A percentile compares a stretch with the other conserved stretches of the same genome.
Conservation (phyloP, 2,113 vertebrate species). For the Deroptyus accipitrinus region DNA sequence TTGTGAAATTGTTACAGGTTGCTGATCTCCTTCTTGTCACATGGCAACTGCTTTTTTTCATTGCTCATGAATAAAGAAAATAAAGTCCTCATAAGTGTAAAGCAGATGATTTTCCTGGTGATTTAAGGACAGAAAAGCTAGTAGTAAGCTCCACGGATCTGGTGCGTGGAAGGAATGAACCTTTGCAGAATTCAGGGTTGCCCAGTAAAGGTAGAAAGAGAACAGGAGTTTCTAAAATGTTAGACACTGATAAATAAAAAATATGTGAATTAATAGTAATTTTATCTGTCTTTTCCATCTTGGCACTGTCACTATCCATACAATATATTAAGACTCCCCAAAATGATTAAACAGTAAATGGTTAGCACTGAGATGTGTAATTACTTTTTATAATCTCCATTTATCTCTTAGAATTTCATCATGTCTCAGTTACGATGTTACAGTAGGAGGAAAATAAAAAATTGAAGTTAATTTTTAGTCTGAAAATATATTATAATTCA, state of each 20-base stretch:
- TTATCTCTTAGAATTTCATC: slow-evolving; percentile 21
- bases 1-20: slow-evolving; percentile 48
- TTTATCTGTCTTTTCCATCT: slow-evolving; percentile 17
- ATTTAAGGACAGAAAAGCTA: slow-evolving; percentile 35
- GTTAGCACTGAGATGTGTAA: slow-evolving; percentile 3
- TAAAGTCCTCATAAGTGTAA: slow-evolving; percentile 60
- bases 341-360: slow-evolving; percentile 21
- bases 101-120: slow-evolving; percentile 38
- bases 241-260: slow-evolving; percentile 13
- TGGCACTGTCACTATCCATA: background rate
- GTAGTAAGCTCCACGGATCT: slow-evolving; percentile 35
- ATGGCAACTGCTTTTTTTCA: slow-evolving; percentile 73
- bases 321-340: background rate
- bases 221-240: slow-evolving; percentile 3
- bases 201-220: background rate
- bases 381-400: slow-evolving; percentile 31
- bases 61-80: slow-evolving; percentile 56
- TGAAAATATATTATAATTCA: background rate
- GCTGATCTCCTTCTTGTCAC: slow-evolving; percentile 80
- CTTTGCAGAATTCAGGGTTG: slow-evolving; percentile 2
- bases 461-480: background rate
- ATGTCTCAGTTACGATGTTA: background rate
- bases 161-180: slow-evolving; percentile 28
- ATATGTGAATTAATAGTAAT: background rate
- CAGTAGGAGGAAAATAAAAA: background rate